Conservation (phyloP, 92 coral and sea anemone genomes). For the Ricordea florida region DNA sequence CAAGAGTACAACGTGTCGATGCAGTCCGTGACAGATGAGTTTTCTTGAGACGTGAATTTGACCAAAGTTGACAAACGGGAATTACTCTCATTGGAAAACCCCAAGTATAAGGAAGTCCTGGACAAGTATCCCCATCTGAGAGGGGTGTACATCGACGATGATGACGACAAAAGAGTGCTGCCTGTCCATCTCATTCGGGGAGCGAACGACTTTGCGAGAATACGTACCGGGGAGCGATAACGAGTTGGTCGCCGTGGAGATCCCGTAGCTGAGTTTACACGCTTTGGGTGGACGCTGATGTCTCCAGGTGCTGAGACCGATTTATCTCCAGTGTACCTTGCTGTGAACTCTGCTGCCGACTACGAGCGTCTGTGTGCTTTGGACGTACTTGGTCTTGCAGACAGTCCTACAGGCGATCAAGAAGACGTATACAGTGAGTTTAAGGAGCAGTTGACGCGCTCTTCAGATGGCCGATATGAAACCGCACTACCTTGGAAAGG, state of each 20-base stretch:
- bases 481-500: slow-evolving; percentile 62
- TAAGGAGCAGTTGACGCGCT: slow-evolving; percentile 49
- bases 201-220: slow-evolving; percentile 65
- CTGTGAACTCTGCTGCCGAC: slow-evolving; percentile 57
- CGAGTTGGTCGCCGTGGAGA: slow-evolving; percentile 70
- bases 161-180: slow-evolving; percentile 33
- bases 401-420: slow-evolving; percentile 42
- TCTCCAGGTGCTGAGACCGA: slow-evolving; percentile 63
- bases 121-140: slow-evolving; percentile 47
- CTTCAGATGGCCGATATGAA: slow-evolving; percentile 59
- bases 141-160: slow-evolving; percentile 63
- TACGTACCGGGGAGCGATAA: slow-evolving; percentile 49
- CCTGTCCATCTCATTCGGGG: slow-evolving; percentile 67
- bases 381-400: slow-evolving; percentile 53
- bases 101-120: slow-evolving; percentile 51
- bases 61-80: slow-evolving; percentile 59
- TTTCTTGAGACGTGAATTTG: slow-evolving; percentile 45
- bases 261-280: slow-evolving; percentile 68
- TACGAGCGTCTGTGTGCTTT: slow-evolving; percentile 53
- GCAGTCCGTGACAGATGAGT: slow-evolving; percentile 48
- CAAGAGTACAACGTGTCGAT: slow-evolving; percentile 58
- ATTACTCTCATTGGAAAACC: slow-evolving; percentile 65
- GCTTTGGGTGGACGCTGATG: slow-evolving; percentile 74
- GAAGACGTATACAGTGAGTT: slow-evolving; percentile 57
- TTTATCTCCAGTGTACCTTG: slow-evolving; percentile 35